Evolutionary conservation across 2,113 vertebrate genomes (phyloP).

Genomic region (Ammodytes marinus): DNA sequence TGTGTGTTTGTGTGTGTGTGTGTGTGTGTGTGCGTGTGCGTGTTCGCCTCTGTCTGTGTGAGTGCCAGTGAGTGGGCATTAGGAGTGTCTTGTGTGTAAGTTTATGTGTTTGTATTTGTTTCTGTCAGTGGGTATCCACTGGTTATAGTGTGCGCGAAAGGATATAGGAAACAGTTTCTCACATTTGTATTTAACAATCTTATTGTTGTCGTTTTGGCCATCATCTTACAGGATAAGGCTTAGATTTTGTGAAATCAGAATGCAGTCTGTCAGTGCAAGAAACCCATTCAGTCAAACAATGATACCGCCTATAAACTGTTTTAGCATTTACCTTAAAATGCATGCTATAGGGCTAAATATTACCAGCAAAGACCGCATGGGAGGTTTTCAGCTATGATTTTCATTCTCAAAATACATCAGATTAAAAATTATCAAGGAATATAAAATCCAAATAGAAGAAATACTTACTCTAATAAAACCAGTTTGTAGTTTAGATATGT

Average conservation of each 20-base stretch:
- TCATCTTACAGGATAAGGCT: not conserved
- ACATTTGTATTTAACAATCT: conserved; percentile 10
- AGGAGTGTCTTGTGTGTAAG: conserved; percentile 65
- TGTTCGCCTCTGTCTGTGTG: conserved; percentile 48
- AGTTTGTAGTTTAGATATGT: not conserved
- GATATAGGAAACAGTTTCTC: not conserved
- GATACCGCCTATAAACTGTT: not conserved
- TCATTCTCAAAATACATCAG: no score
- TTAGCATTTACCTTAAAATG: not conserved
- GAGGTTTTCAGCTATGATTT: no score
- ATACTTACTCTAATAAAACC: not conserved
- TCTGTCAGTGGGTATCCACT: conserved; percentile 15
- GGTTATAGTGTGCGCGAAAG: not conserved
- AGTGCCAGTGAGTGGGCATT: conserved; percentile 69
- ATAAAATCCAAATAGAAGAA: not conserved
- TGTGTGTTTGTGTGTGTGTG: conserved; percentile 10
- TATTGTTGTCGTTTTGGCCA: conserved; percentile 20
- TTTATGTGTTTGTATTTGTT: conserved; percentile 24
- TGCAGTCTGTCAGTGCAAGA: not conserved
- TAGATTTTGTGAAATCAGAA: not conserved
- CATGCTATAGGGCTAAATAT: no score
- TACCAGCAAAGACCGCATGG: no score
- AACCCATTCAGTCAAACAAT: not conserved
- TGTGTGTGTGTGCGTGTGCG: conserved; percentile 22
- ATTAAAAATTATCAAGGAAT: no score